Evolutionary conservation across 2,113 vertebrate genomes (phyloP).

Genomic region (Peromyscus leucopus): DNA sequence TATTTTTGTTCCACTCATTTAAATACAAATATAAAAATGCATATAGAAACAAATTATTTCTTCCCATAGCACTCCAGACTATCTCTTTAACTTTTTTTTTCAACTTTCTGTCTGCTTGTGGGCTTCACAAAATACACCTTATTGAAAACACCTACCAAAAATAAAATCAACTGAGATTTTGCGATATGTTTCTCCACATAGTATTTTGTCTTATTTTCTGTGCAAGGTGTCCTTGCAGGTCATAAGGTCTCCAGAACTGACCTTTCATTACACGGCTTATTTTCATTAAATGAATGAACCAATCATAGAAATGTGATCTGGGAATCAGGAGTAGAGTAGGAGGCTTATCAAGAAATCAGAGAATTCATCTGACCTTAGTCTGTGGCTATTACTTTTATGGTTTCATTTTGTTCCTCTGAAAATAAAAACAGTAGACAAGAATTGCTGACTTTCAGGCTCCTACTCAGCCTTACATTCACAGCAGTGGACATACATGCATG

Average conservation of each 20-base stretch:
- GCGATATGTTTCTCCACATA: background rate
- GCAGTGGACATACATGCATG: background rate
- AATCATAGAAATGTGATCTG: background rate
- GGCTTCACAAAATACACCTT: background rate
- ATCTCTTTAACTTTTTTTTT: background rate
- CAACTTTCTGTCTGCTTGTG: background rate
- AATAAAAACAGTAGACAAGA: background rate
- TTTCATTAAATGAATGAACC: constrained; percentile 52
- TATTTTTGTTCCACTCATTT: background rate
- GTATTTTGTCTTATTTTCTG: background rate
- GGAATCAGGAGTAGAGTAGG: background rate
- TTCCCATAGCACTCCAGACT: background rate
- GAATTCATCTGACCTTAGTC: background rate
- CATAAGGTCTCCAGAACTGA: background rate
- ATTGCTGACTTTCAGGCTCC: background rate
- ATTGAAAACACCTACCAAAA: background rate
- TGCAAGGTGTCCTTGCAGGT: background rate
- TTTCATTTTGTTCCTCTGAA: background rate
- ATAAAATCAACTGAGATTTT: background rate
- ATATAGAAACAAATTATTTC: background rate
- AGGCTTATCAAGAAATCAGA: background rate
- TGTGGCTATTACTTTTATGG: background rate
- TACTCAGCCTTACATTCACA: background rate
- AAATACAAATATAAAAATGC: background rate
- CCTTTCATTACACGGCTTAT: background rate